Percentiles rank a stretch among this genome's conserved stretches.
Conservation (phyloP, 2,113 vertebrate genomes). For the Leucosticte australis region DNA sequence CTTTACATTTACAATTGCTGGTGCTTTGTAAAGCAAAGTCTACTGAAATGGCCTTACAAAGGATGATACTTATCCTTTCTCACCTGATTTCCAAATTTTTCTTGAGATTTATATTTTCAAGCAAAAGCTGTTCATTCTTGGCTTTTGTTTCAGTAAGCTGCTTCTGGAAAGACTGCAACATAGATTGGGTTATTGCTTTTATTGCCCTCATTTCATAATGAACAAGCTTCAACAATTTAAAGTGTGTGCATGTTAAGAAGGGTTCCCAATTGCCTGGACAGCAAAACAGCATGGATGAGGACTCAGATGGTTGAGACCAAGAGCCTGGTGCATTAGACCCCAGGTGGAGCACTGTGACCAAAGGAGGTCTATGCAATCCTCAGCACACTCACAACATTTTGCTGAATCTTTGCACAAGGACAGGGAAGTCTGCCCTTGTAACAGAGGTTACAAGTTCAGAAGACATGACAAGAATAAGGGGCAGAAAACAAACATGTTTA, state of each 20-base stretch:
- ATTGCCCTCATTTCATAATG: not conserved
- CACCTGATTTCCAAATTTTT: constrained; percentile 82
- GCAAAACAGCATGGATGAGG: not conserved
- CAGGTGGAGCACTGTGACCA: not conserved
- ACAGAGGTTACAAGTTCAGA: not conserved
- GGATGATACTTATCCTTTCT: constrained; percentile 4
- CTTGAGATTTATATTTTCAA: constrained; percentile 76
- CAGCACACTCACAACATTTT: not conserved
- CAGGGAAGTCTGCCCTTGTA: not conserved
- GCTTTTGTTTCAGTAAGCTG: constrained; percentile 76
- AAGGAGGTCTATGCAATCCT: not conserved
- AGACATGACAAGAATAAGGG: not conserved
- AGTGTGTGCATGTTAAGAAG: not conserved
- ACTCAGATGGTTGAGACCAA: not conserved
- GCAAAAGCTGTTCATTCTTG: constrained; percentile 75
- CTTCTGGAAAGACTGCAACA: constrained; percentile 80
- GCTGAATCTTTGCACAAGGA: not conserved
- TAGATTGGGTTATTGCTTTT: not conserved
- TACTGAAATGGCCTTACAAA: not conserved
- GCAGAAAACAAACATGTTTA: not conserved
- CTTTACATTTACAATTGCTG: not conserved
- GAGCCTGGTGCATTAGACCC: not conserved
- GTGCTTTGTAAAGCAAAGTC: not conserved
- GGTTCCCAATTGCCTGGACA: not conserved
- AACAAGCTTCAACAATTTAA: not conserved